These are phyloP conservation scores for Riptortus pedestris DNA, from an alignment of 1,140 invertebrate species.

Conservation along the genomic window DNA sequence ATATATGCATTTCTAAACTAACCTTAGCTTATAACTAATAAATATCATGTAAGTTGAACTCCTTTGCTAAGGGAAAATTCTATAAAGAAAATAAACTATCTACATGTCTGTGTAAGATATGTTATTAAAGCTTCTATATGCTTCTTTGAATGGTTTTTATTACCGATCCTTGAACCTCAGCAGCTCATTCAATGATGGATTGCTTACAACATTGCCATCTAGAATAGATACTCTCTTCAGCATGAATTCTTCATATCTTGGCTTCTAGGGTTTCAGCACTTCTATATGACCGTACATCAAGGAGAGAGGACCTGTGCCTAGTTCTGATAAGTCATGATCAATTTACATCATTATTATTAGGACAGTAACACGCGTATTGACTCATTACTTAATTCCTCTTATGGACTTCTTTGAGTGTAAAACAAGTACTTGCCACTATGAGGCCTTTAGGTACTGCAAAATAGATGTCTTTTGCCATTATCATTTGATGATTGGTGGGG, in stretches of 20 bases:
- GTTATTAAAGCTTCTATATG: no score
- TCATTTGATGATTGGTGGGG: constrained; percentile 25
- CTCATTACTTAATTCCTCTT: constrained; percentile 29
- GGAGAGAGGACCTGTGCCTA: background rate
- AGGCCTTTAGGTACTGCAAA: constrained; percentile 14
- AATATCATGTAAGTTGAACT: no score
- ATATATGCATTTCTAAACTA: no score
- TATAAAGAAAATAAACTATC: no score
- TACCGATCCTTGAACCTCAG: no score
- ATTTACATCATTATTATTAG: background rate
- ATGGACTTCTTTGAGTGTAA: constrained; percentile 30
- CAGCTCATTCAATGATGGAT: background rate
- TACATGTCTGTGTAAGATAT: no score
- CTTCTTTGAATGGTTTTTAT: no score
- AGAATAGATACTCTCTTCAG: background rate
- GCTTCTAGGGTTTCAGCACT: no score
- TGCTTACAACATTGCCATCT: background rate
- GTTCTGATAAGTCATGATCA: constrained; percentile 4
- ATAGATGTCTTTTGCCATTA: constrained; percentile 29
- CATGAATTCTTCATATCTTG: background rate
- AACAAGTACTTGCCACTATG: constrained; percentile 25
- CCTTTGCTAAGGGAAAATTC: no score
- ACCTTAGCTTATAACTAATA: no score
- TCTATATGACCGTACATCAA: background rate
- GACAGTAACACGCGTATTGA: background rate